Base-by-base conservation (phyloP, 2,113 vertebrate genomes). In the Coracopsis vasa region DNA sequence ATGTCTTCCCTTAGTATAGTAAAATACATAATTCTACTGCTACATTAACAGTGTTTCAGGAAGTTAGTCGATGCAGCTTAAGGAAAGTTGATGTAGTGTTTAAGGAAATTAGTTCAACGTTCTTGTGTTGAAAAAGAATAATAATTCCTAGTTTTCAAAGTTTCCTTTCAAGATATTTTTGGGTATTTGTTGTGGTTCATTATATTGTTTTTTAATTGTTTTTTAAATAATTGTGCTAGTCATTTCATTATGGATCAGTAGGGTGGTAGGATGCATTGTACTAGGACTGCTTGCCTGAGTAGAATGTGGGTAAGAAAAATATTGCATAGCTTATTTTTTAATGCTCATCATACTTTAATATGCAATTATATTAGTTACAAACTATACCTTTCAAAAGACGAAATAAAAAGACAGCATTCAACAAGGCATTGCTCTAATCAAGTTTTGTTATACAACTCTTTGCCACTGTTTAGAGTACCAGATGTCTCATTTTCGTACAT, bases 201-300 rank as follows among this genome's bases (percentile, higher is more conserved):
- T 12, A 11, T 12, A 31, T 28, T 1, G 0, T 56, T 73, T 82
- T 88, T 35, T 2, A 54, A 31, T 28, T 1, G 0, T 56, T 73
- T 82, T 88, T 35, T 2, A 54, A 62, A 35, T 37, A 77, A 81
- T 17, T 37, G 7, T 53, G 19, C 16, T 45, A 75, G 24, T n/a
- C 17, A 14, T 69, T 58, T 61, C 5, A 37, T 25, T 58, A 41
- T 45, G 31, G 51, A 66, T 74, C 27, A 65, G 13, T 45, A 60
- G 27, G 11, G 62, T 17, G 21, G 33, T 58, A 58, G 33, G 33
- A n/a, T 48, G 6, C 10, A 14, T 45, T 42, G 10, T 67, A 20
- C 4, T 62, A 54, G 54, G 9, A 7, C 33, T 45, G 10, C 23
- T 21, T 82, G 19, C 18, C 42, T 53, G 27, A 51, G 4, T 42